Evolutionary conservation across 2,888 invertebrate species (phyloP).

Genomic region (Agonum fuliginosum): DNA sequence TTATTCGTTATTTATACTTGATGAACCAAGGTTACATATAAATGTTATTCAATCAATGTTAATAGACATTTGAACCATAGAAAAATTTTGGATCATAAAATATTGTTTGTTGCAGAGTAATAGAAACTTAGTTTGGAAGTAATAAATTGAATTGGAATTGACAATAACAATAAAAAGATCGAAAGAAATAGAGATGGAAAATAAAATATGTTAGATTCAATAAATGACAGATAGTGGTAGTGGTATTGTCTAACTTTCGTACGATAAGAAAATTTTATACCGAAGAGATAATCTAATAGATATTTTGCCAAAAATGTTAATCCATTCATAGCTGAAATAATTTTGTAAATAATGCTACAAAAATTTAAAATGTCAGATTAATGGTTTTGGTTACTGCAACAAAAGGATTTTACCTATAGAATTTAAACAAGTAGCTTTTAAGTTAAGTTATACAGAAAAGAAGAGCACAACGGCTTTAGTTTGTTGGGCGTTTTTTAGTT

Average conservation of each 20-base stretch:
- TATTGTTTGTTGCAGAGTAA: constrained; percentile 17
- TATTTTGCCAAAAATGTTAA: no score
- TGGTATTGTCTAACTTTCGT: background rate
- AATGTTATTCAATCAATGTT: constrained; percentile 28
- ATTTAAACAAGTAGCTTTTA: no score
- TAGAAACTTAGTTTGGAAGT: constrained; percentile 9
- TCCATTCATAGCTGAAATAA: no score
- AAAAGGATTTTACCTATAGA: no score
- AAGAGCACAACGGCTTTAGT: no score
- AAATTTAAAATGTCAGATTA: no score
- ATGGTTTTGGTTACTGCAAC: no score
- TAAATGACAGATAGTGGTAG: background rate
- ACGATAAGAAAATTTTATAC: background rate
- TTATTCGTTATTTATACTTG: constrained; percentile 35
- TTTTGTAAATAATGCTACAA: no score
- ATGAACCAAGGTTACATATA: constrained; percentile 23
- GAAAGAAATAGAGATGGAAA: background rate
- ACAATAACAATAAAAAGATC: constrained; percentile 16
- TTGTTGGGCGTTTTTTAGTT: no score
- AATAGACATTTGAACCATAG: constrained; percentile 11
- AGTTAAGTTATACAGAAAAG: no score
- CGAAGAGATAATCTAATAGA: background rate
- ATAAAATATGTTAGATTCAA: constrained; percentile 14
- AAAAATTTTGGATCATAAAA: constrained; percentile 16
- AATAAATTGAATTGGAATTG: constrained; percentile 20